phyloP scores from a whole-genome alignment of 2,113 vertebrate species.

The Tachycineta bicolor region DNA sequence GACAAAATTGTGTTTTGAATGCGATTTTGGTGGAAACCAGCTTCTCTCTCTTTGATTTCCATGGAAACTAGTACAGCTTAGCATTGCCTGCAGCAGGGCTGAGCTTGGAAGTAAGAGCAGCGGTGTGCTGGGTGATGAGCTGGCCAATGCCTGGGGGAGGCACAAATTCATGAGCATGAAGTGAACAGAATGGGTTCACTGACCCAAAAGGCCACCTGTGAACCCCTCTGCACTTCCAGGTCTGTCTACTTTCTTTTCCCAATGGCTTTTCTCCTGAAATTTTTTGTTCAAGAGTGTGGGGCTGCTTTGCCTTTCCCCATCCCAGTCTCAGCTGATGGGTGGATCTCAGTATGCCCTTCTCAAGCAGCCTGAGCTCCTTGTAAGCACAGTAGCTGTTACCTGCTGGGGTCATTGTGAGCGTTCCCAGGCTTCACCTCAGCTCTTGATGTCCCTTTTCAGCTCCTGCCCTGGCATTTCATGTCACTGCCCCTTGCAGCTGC shows the following conservation, averaged over 20 bases:
- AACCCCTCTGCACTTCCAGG: background rate
- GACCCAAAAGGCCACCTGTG: background rate
- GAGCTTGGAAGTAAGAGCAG: background rate
- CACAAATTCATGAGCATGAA: background rate
- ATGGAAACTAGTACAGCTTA: constrained; percentile 64
- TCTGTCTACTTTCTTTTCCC: background rate
- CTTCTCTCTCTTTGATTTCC: constrained; percentile 62
- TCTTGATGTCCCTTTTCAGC: background rate
- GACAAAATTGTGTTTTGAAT: constrained; percentile 4
- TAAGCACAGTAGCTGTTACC: background rate
- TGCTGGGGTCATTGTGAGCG: background rate
- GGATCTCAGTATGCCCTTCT: background rate
- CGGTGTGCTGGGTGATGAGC: background rate
- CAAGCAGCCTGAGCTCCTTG: background rate
- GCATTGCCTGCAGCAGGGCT: constrained; percentile 10
- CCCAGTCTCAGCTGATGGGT: background rate
- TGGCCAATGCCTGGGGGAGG: background rate
- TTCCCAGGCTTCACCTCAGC: background rate
- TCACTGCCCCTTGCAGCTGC: background rate
- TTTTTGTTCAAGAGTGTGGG: background rate
- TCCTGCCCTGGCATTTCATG: background rate
- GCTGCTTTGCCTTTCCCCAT: background rate
- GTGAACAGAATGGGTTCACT: background rate
- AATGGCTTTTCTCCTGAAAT: background rate
- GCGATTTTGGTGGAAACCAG: constrained; percentile 41